Conservation (phyloP, 2,888 invertebrate genomes). For the Odiellus spinosus region DNA sequence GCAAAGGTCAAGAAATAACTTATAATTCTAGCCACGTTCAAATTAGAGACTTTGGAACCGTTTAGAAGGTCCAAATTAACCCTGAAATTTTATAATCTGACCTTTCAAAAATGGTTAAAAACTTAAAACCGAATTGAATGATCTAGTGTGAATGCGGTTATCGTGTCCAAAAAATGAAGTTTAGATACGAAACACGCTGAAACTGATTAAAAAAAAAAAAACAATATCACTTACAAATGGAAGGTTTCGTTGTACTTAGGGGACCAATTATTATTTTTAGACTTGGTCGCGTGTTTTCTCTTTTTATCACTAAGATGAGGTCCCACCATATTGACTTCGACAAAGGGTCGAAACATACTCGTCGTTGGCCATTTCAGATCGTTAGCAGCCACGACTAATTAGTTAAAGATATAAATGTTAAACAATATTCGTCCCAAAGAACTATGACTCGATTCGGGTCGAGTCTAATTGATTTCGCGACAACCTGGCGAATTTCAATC, state of each 20-base stretch:
- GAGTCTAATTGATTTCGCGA: too few relatives aligned
- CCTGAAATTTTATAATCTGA: too few relatives aligned
- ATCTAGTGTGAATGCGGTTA: too few relatives aligned
- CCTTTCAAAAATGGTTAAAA: neutral
- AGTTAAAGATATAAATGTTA: neutral
- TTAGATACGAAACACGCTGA: too few relatives aligned
- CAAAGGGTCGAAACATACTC: constrained; percentile 97
- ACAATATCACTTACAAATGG: constrained; percentile 72
- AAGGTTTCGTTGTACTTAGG: constrained; percentile 99
- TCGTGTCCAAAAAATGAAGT: neutral
- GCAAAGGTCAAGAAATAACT: too few relatives aligned
- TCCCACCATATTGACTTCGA: constrained; percentile 94
- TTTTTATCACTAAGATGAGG: constrained; percentile 96
- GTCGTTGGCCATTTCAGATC: constrained; percentile 94
- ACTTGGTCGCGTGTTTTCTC: constrained; percentile 92
- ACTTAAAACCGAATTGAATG: constrained; percentile 4
- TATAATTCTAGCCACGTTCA: too few relatives aligned
- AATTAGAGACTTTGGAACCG: too few relatives aligned
- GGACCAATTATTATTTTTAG: constrained; percentile 96
- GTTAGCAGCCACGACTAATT: constrained; percentile 87
- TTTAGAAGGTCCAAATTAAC: too few relatives aligned
- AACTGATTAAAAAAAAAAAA: too few relatives aligned
- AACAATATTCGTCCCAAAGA: neutral
- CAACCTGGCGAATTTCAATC: too few relatives aligned
- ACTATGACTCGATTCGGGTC: too few relatives aligned